Conservation (phyloP, 2,113 vertebrate species). For the Rhinoderma darwinii region DNA sequence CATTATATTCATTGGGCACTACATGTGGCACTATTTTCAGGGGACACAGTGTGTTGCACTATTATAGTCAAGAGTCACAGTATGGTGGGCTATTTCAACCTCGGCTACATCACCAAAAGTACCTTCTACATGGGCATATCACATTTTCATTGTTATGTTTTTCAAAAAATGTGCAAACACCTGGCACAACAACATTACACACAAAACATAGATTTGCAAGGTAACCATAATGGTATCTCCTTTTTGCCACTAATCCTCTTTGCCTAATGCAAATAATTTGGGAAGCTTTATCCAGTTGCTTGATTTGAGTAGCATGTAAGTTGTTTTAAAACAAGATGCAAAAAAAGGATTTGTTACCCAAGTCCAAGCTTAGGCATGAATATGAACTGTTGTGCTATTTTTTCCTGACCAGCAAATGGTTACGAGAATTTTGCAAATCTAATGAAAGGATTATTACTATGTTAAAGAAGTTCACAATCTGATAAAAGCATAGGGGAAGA, state of each 20-base stretch:
- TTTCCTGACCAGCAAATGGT: not conserved
- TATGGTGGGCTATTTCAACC: too few relatives aligned
- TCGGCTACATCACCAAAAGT: too few relatives aligned
- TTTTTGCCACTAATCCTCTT: not conserved
- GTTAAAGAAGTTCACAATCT: not conserved
- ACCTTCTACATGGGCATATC: too few relatives aligned
- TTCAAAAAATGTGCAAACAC: not conserved
- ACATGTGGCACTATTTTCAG: too few relatives aligned
- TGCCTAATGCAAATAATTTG: not conserved
- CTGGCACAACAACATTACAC: not conserved
- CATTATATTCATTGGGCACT: too few relatives aligned
- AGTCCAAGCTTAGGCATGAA: not conserved
- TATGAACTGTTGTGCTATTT: not conserved
- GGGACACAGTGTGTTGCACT: too few relatives aligned
- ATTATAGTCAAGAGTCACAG: too few relatives aligned
- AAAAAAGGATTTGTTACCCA: not conserved
- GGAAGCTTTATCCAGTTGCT: not conserved
- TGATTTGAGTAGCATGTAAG: too few relatives aligned
- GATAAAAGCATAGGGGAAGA: too few relatives aligned
- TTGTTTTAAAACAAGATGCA: conserved; percentile 4
- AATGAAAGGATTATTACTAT: not conserved
- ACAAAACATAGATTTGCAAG: not conserved
- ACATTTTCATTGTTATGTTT: not conserved
- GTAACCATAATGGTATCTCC: not conserved
- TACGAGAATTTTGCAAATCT: not conserved